phyloP scores from a whole-genome alignment of 2,888 invertebrate species.

The Chaetogeoica ovagalla region DNA sequence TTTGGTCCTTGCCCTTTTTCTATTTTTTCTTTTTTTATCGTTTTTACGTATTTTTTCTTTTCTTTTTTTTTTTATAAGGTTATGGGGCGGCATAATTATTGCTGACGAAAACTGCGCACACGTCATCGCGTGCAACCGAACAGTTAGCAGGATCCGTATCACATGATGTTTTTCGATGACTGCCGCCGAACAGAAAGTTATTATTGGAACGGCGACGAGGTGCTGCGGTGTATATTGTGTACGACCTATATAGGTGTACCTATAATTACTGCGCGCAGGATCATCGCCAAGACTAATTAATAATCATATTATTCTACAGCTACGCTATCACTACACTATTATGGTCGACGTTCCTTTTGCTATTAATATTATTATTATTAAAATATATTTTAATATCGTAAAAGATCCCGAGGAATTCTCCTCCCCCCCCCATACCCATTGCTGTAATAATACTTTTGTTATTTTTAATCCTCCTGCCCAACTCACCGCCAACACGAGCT shows the following conservation, averaged over 20 bases:
- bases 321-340: no score
- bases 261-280: slow-evolving; percentile 1
- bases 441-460: neutral
- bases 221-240: no score
- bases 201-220: slow-evolving; percentile 33
- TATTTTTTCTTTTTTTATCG: slow-evolving; percentile 35
- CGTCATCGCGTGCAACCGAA: slow-evolving; percentile 49
- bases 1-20: slow-evolving; percentile 3
- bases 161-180: slow-evolving; percentile 50
- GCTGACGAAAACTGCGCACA: slow-evolving; percentile 39
- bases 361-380: no score
- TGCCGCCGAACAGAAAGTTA: slow-evolving; percentile 35
- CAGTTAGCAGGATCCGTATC: slow-evolving; percentile 46
- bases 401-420: neutral
- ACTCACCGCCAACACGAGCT: neutral
- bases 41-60: slow-evolving; percentile 23
- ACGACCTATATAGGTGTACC: neutral
- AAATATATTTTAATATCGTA: neutral
- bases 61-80: slow-evolving; percentile 21
- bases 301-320: neutral
- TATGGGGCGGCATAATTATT: slow-evolving; percentile 48
- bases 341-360: neutral
- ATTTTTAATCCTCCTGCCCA: slow-evolving; percentile 22
- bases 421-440: neutral
- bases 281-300: neutral